These are phyloP conservation scores for Agrenia bidenticulata DNA, from an alignment of 2,888 invertebrate genomes.

Conservation along the genomic window DNA sequence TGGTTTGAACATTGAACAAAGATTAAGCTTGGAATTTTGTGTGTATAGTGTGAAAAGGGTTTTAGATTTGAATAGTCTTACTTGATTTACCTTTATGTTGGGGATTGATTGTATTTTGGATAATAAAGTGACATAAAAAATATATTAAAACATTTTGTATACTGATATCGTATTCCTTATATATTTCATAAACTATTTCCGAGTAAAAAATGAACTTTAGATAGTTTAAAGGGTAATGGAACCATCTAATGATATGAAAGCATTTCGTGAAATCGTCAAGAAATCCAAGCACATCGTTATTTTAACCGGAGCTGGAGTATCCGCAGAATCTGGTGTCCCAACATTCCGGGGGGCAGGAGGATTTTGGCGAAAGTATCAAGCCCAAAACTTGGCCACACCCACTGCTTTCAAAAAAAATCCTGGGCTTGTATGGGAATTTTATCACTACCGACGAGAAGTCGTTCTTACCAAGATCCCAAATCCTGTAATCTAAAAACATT, in stretches of 20 bases:
- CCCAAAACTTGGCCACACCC: slow-evolving; percentile 68
- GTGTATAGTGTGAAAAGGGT: too few relatives aligned
- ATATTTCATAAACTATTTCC: too few relatives aligned
- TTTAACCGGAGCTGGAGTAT: slow-evolving; percentile 76
- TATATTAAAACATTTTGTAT: too few relatives aligned
- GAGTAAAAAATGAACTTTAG: too few relatives aligned
- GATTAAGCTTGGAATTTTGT: too few relatives aligned
- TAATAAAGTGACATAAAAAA: too few relatives aligned
- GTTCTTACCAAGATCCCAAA: slow-evolving; percentile 72
- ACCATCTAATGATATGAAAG: slow-evolving; percentile 56
- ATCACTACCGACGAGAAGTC: slow-evolving; percentile 78
- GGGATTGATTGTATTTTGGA: too few relatives aligned
- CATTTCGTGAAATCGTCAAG: slow-evolving; percentile 64
- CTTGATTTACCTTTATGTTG: too few relatives aligned
- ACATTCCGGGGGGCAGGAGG: slow-evolving; percentile 82
- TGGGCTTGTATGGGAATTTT: slow-evolving; percentile 86
- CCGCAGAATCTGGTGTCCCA: slow-evolving; percentile 83
- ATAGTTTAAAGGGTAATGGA: too few relatives aligned
- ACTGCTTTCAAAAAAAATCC: slow-evolving; percentile 70
- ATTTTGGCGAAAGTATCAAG: slow-evolving; percentile 75
- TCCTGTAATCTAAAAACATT: slow-evolving; percentile 60
- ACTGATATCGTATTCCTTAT: too few relatives aligned
- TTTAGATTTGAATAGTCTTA: too few relatives aligned
- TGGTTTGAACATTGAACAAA: too few relatives aligned
- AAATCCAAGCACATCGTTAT: slow-evolving; percentile 68